A percentile compares a stretch with the other conserved stretches of the same genome.
Evolutionary conservation across 2,113 vertebrate species (phyloP).

Genomic region (Misgurnus mizolepis): DNA sequence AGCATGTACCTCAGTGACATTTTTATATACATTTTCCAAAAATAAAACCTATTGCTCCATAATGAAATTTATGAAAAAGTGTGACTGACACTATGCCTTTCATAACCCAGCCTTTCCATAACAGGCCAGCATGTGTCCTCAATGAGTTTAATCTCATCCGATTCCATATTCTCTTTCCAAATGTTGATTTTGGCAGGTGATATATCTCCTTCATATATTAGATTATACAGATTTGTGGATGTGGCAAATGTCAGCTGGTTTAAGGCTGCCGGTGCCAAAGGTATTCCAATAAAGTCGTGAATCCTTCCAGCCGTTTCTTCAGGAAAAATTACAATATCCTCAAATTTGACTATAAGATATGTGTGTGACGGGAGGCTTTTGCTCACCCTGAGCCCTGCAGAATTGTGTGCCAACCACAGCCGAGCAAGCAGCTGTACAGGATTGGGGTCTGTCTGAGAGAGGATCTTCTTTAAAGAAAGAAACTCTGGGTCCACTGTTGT

Average conservation of each 20-base stretch:
- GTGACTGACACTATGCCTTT: slow-evolving; percentile 67
- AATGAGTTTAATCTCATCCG: slow-evolving; percentile 76
- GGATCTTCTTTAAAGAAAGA: slow-evolving; percentile 71
- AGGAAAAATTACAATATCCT: slow-evolving; percentile 82
- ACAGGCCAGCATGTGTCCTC: slow-evolving; percentile 80
- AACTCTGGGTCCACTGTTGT: slow-evolving; percentile 78
- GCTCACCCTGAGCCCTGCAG: slow-evolving; percentile 79
- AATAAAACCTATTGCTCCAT: neutral
- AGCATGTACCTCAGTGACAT: neutral
- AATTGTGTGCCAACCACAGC: slow-evolving; percentile 83
- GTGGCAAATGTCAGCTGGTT: slow-evolving; percentile 89
- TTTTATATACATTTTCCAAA: neutral
- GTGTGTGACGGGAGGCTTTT: slow-evolving; percentile 66
- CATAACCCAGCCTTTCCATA: slow-evolving; percentile 83
- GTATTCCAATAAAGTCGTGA: slow-evolving; percentile 83
- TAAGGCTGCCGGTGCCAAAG: slow-evolving; percentile 81
- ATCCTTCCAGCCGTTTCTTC: slow-evolving; percentile 77
- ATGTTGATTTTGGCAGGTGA: slow-evolving; percentile 75
- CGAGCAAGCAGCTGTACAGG: slow-evolving; percentile 78
- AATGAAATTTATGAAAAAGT: slow-evolving; percentile 26
- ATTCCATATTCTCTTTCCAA: slow-evolving; percentile 80
- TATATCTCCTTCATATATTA: slow-evolving; percentile 84
- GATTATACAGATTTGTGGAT: slow-evolving; percentile 83
- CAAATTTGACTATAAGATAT: slow-evolving; percentile 80
- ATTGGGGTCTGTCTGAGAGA: slow-evolving; percentile 67